Evolutionary conservation across 2,113 vertebrate genomes (phyloP).

Genomic region (Mixornis gularis): DNA sequence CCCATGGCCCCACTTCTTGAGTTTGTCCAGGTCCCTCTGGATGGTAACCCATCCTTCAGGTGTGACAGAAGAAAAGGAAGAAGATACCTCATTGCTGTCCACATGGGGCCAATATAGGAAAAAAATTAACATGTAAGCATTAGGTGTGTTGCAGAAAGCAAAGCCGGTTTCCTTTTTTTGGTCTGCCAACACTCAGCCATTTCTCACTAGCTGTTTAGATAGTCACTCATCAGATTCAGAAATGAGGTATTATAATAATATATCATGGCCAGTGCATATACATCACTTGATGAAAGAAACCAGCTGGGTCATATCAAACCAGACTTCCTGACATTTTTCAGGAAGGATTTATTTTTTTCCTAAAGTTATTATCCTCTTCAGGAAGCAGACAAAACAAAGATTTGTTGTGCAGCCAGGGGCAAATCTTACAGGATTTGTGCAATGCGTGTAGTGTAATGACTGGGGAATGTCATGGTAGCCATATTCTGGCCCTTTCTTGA

Average conservation of each 20-base stretch:
- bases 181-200: neutral
- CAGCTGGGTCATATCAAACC: neutral
- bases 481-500: neutral
- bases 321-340: constrained; percentile 22
- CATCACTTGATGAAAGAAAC: neutral
- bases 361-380: neutral
- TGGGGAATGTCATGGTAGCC: neutral
- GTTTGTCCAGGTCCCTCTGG: neutral
- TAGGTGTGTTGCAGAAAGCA: neutral
- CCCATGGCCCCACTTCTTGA: neutral
- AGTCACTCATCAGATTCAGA: neutral
- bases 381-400: constrained; percentile 34
- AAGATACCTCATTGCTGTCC: neutral
- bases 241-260: neutral
- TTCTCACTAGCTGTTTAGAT: neutral
- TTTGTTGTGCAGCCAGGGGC: neutral
- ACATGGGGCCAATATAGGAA: neutral
- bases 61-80: neutral
- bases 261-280: neutral
- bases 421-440: constrained; percentile 19
- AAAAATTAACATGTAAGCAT: neutral
- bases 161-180: neutral
- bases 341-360: neutral
- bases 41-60: neutral
- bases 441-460: neutral